Conservation (phyloP, 2,113 vertebrate species). For the Macquaria australasica region DNA sequence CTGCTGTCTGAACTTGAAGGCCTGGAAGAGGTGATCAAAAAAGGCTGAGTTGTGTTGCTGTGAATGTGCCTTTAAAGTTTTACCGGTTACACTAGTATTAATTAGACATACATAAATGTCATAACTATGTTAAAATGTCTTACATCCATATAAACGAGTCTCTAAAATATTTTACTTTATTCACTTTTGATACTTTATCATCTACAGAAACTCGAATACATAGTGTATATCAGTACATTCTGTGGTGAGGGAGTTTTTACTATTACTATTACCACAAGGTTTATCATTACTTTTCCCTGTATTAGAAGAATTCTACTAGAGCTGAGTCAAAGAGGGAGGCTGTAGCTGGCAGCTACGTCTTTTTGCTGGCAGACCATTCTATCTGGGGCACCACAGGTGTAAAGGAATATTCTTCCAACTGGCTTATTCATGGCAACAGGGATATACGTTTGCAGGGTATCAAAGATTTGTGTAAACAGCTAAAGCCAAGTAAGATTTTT, state of each 20-base stretch:
- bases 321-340: slow-evolving; percentile 54
- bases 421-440: slow-evolving; percentile 66
- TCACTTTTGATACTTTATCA: neutral
- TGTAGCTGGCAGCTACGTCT: slow-evolving; percentile 53
- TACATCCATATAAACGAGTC: neutral
- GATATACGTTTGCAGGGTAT: slow-evolving; percentile 51
- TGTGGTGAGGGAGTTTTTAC: slow-evolving; percentile 7
- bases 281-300: slow-evolving; percentile 42
- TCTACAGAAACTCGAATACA: neutral
- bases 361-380: slow-evolving; percentile 59
- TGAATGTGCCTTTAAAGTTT: slow-evolving; percentile 4
- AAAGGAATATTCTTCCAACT: slow-evolving; percentile 66
- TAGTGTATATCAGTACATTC: neutral
- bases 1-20: neutral
- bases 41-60: neutral
- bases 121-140: neutral
- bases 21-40: neutral
- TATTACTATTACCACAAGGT: slow-evolving; percentile 35
- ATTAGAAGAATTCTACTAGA: slow-evolving; percentile 45
- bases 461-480: slow-evolving; percentile 56
- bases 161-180: neutral
- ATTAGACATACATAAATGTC: neutral
- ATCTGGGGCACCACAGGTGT: slow-evolving; percentile 68
- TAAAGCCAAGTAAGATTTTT: slow-evolving; percentile 47
- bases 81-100: neutral